Evolutionary conservation across 2,113 vertebrate genomes (phyloP).

Genomic region (Astur gentilis): DNA sequence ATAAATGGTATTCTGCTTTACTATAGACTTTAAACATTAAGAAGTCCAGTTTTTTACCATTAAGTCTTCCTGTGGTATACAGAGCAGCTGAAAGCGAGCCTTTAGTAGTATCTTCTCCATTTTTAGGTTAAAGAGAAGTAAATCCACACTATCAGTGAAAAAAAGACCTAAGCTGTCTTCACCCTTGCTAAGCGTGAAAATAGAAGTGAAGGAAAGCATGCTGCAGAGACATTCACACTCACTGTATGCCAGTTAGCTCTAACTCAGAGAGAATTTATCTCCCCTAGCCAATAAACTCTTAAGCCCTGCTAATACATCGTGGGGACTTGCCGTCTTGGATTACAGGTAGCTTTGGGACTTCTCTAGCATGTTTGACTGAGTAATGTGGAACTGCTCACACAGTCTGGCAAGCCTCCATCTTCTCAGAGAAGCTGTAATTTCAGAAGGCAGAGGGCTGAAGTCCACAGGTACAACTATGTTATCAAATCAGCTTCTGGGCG

Average conservation of each 20-base stretch:
- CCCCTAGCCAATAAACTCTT: background rate
- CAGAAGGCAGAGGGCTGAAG: background rate
- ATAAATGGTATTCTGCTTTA: background rate
- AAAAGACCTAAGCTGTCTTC: background rate
- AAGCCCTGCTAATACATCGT: background rate
- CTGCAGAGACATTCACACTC: background rate
- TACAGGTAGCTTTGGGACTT: background rate
- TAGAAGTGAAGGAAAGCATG: background rate
- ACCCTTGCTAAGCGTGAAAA: background rate
- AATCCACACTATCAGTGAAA: background rate
- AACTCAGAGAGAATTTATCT: background rate
- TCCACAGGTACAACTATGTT: background rate
- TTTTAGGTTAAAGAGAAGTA: background rate
- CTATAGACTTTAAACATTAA: background rate
- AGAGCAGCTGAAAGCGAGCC: background rate
- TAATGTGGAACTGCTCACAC: background rate
- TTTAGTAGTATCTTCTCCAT: background rate
- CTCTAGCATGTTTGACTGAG: background rate
- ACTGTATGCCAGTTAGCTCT: background rate
- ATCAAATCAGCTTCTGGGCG: accelerated
- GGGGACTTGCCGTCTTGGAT: background rate
- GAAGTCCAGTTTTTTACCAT: background rate
- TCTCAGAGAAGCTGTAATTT: background rate
- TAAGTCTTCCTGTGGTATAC: background rate
- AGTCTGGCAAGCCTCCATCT: background rate